These are phyloP conservation scores for Oenanthe melanoleuca DNA, from an alignment of 2,113 vertebrate species.

Conservation along the genomic window DNA sequence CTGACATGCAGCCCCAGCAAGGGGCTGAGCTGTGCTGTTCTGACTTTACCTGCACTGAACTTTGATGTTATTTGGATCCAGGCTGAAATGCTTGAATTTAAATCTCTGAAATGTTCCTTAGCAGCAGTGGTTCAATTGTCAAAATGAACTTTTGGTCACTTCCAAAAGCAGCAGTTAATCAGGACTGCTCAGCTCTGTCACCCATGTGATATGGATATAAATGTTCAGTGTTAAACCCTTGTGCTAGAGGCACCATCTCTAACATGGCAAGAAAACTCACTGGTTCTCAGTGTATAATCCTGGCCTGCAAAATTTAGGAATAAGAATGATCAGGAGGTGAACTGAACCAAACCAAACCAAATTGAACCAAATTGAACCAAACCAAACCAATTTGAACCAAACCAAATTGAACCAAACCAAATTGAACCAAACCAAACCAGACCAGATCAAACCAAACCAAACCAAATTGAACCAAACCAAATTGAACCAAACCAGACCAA, in stretches of 20 bases:
- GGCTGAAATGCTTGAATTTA: neutral
- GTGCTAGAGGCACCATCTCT: neutral
- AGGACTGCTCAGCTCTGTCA: neutral
- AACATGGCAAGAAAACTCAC: neutral
- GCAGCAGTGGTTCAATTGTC: neutral
- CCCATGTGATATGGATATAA: neutral
- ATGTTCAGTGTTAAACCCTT: neutral
- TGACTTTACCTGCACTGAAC: neutral
- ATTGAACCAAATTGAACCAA: neutral
- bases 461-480: neutral
- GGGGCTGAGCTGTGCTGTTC: neutral
- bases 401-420: neutral
- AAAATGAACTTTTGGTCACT: neutral
- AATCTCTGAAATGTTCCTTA: neutral
- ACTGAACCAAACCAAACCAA: neutral
- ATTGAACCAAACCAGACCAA: neutral
- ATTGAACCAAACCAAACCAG: neutral
- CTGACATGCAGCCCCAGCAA: rapidly evolving
- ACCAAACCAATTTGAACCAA: neutral
- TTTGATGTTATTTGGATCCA: neutral
- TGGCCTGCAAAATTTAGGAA: neutral
- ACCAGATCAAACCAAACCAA: neutral
- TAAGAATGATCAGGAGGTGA: neutral
- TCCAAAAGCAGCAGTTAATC: neutral
- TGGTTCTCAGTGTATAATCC: neutral